Percentiles rank a stretch among this genome's conserved stretches.
Evolutionary conservation across 92 coral and sea anemone genomes (phyloP).

Genomic region (Palythoa grandiflora): DNA sequence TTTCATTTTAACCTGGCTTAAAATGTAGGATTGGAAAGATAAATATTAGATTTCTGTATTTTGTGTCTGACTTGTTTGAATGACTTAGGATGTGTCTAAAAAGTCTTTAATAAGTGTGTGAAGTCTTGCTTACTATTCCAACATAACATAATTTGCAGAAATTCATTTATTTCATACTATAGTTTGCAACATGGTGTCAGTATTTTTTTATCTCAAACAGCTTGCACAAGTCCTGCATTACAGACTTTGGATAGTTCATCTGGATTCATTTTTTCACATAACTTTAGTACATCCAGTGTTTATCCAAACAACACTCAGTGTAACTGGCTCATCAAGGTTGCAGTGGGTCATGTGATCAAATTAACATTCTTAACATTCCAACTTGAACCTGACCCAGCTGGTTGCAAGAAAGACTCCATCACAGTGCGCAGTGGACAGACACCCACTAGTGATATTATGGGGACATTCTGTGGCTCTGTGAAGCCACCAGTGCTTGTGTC

Average conservation of each 20-base stretch:
- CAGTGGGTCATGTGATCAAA: constrained; percentile 22
- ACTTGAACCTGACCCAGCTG: constrained; percentile 12
- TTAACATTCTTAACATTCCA: constrained; percentile 36
- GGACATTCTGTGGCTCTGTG: constrained; percentile 4
- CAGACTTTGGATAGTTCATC: neutral
- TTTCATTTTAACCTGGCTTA: too few relatives aligned
- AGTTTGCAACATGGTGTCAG: neutral
- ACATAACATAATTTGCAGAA: too few relatives aligned
- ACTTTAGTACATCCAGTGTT: neutral
- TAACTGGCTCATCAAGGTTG: constrained; percentile 10
- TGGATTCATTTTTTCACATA: constrained; percentile 8
- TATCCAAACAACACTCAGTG: constrained; percentile 14
- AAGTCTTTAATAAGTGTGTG: too few relatives aligned
- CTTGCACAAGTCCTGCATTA: constrained; percentile 25
- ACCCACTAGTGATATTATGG: neutral
- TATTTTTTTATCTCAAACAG: neutral
- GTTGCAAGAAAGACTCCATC: constrained; percentile 15
- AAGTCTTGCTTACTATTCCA: too few relatives aligned
- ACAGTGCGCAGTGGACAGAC: constrained; percentile 4
- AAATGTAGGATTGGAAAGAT: too few relatives aligned
- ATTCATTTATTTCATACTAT: too few relatives aligned
- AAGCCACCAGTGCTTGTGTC: constrained; percentile 27
- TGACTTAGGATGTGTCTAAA: too few relatives aligned
- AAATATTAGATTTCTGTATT: too few relatives aligned
- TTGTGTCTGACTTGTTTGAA: too few relatives aligned